phyloP scores from a whole-genome alignment of 2,113 vertebrate genomes.

The Rousettus leschenaultii region DNA sequence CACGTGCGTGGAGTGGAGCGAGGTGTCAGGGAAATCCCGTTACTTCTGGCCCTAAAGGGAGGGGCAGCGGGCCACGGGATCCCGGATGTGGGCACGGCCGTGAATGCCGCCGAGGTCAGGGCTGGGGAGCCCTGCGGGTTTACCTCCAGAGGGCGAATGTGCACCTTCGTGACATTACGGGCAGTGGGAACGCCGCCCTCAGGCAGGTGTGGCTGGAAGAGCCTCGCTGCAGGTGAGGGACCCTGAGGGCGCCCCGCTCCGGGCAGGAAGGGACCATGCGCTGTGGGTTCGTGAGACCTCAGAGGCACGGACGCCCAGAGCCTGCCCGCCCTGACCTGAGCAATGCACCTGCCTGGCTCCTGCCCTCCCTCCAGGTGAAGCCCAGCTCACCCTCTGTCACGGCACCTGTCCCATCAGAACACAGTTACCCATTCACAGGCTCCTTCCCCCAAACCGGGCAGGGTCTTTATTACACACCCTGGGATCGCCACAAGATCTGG shows the following conservation, averaged over 20 bases:
- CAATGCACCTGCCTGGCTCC: too few relatives aligned
- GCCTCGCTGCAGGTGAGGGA: background rate
- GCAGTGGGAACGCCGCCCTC: background rate
- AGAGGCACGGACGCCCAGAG: too few relatives aligned
- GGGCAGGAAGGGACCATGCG: background rate
- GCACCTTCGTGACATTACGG: background rate
- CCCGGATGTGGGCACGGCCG: background rate
- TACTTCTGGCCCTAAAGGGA: background rate
- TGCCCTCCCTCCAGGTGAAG: background rate
- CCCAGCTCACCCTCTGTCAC: background rate
- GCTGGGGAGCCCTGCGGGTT: background rate
- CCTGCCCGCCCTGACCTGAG: background rate
- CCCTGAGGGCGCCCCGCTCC: background rate
- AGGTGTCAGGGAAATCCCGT: background rate
- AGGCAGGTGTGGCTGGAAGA: background rate
- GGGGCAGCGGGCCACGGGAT: background rate
- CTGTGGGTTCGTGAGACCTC: background rate
- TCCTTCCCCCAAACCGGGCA: rapidly evolving
- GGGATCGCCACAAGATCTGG: background rate
- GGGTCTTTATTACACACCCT: background rate
- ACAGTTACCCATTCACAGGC: background rate
- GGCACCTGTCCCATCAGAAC: background rate
- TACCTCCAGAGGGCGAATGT: background rate
- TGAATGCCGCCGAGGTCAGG: background rate
- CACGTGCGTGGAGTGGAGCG: background rate